Evolutionary conservation across 2,113 vertebrate genomes (phyloP), one percentile per base, ranked within the genome.

Genomic region (Australoheros scitulus): DNA sequence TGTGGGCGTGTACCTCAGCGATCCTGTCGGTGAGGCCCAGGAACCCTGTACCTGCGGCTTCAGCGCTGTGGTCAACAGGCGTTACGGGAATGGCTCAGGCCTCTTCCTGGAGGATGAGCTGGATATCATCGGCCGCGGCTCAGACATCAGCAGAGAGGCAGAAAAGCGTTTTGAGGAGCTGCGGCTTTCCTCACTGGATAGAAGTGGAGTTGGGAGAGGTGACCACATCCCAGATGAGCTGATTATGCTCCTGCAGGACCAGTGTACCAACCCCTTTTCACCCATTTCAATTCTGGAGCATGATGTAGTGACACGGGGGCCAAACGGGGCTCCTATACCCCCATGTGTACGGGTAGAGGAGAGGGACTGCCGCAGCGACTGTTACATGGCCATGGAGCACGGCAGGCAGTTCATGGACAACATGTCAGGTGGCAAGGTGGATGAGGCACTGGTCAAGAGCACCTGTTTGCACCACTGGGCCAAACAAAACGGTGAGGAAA

Each of bases 401-500:
- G 98, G 98, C 56, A 96, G 98, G 82, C 98, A 99, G 93, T 99
- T 99, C 93, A 99, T 99, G 98, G 98, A 99, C 96, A 99, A 99
- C 95, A 99, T 99, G 98, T 99, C 98, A 3, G 98, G 98, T 57
- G 98, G 98, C 72, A 99, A 98, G 88, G 98, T 99, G 88, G 98
- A 99, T 61, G 98, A 99, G 96, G 96, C 96, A 56, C 96, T 99
- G 94, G 97, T 99, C 85, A 99, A 97, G 93, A 97, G 95, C 93
- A 97, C 98, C 88, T 99, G 97, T 93, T 95, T 99, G 89, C 98
- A 99, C 90, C 96, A 96, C 77, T 99, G 98, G 98, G 96, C 96
- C 80, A 99, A 98, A 95, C 96, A 96, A 94, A 98, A 97, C 13
- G 97, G 98, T 99, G 90, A 97, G 95, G 95, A 88, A 24, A 59